phyloP scores from a whole-genome alignment of 2,888 invertebrate species.

The Nipponacmea schrenckii region DNA sequence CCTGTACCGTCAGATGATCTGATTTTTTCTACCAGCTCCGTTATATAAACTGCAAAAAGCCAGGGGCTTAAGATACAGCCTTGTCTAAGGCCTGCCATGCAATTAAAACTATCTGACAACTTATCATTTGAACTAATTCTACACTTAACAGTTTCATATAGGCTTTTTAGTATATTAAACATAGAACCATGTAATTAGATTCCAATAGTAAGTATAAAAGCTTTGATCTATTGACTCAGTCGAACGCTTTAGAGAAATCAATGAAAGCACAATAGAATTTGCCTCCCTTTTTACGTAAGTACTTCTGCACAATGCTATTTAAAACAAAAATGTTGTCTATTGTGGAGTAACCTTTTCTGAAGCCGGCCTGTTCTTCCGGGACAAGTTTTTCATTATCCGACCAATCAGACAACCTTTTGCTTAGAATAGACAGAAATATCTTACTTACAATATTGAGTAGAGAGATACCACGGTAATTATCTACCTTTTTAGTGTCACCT shows the following conservation, averaged over 20 bases:
- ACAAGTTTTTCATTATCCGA: background rate
- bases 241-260: background rate
- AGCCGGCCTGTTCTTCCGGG: background rate
- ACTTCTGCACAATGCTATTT: background rate
- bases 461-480: background rate
- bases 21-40: background rate
- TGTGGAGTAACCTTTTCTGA: background rate
- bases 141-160: background rate
- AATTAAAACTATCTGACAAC: background rate
- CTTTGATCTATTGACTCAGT: background rate
- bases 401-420: background rate
- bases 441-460: background rate
- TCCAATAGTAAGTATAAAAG: background rate
- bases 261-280: background rate
- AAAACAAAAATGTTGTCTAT: constrained; percentile 13
- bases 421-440: background rate
- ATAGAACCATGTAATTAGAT: constrained; percentile 1
- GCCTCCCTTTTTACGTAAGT: background rate
- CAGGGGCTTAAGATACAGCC: background rate
- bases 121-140: background rate
- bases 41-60: constrained; percentile 3
- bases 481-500: background rate
- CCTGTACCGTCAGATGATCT: background rate
- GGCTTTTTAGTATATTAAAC: background rate
- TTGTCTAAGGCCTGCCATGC: background rate